Evolutionary conservation across 2,113 vertebrate species (phyloP), one percentile per base, ranked within the genome.

Genomic region (Archocentrus centrarchus): DNA sequence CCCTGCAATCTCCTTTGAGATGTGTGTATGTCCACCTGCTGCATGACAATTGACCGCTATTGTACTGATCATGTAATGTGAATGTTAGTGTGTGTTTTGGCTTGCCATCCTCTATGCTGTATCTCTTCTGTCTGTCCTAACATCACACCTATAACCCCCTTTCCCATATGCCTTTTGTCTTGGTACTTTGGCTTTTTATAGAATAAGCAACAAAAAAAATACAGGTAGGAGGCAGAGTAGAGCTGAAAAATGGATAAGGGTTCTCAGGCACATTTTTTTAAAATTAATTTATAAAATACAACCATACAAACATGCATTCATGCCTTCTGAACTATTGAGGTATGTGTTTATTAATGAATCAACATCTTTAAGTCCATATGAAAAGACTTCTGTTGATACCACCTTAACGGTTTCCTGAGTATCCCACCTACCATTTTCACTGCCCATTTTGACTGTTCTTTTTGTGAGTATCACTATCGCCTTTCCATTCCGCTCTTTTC

Each of bases 1-100:
- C 92, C 85, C 90, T 90, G 75, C 94, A 93, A 95, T 95, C 90
- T 93, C 83, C 86, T 87, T 83, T 91, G 89, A 90, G 87, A 89
- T 91, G 87, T 93, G 87, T 83, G 73, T 80, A 76, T 82, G 83
- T 89, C 88, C 81, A 93, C 88, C 79, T 86, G 86, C 90, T 91
- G 93, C 92, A 95, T 95, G 84, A 84, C 89, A 94, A 94, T 94
- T 90, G 89, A 79, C 64, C 77, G 44, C 82, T 58, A 41, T 61
- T 75, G 77, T 88, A 60, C 90, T 83, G 50, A 73, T 75, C 30
- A 68, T 75, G 57, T 70, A 77, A 81, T 80, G 81, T 83, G 76
- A 86, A 79, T 84, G 86, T 68, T 63, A 77, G 59, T 82, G 62
- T 84, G 73, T 75, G 57, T 39, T 55, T 59, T 55, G 77, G 58